phyloP scores from a whole-genome alignment of 2,888 invertebrate species.

The Agrochola litura region DNA sequence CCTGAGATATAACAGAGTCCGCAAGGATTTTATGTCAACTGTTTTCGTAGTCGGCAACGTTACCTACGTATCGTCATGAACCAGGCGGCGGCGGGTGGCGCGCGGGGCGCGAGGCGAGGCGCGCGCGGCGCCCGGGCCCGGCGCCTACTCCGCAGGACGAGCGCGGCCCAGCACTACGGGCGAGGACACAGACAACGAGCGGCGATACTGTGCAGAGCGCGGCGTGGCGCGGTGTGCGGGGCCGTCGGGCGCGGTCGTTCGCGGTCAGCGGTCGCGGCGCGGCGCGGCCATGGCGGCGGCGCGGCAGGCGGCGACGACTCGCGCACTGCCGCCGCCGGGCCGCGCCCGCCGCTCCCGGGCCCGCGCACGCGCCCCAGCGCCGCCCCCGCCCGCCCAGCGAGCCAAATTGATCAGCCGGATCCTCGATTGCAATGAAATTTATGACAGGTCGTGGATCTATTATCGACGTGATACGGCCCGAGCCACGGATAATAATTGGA shows the following conservation, averaged over 20 bases:
- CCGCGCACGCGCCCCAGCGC: constrained; percentile 71
- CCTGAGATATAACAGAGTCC: constrained; percentile 69
- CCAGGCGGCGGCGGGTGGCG: constrained; percentile 72
- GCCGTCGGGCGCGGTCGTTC: constrained; percentile 78
- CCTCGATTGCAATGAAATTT: constrained; percentile 89
- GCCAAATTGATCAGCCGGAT: constrained; percentile 88
- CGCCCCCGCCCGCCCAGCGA: constrained; percentile 67
- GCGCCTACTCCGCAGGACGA: constrained; percentile 74
- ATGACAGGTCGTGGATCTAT: constrained; percentile 88
- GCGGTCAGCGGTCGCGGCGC: constrained; percentile 83
- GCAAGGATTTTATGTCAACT: constrained; percentile 73
- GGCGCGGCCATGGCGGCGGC: constrained; percentile 87
- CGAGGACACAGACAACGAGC: constrained; percentile 56
- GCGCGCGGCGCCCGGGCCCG: constrained; percentile 69
- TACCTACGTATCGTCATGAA: constrained; percentile 83
- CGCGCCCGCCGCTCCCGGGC: constrained; percentile 71
- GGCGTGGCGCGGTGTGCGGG: constrained; percentile 74
- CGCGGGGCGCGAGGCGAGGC: constrained; percentile 69
- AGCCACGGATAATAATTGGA: constrained; percentile 74
- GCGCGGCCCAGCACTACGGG: constrained; percentile 74
- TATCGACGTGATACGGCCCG: constrained; percentile 82
- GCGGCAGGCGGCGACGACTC: constrained; percentile 85
- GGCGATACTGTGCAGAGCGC: constrained; percentile 78
- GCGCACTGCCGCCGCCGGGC: constrained; percentile 85
- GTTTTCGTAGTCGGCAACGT: constrained; percentile 79